Evolutionary conservation across 1,140 invertebrate species (phyloP), one percentile per base, ranked within the genome.

Genomic region (Globodera ellingtonae): DNA sequence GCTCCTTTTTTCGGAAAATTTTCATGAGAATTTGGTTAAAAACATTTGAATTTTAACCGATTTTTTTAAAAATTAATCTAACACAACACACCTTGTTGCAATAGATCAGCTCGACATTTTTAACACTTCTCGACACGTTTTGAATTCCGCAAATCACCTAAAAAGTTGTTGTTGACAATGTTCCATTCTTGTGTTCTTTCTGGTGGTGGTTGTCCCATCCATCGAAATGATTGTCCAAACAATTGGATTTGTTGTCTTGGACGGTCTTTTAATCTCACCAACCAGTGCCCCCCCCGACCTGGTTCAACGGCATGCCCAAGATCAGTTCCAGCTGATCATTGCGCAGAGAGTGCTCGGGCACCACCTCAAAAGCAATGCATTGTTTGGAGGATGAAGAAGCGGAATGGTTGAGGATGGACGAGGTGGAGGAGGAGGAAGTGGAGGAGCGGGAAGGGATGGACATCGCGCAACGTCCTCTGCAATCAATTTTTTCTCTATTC

Each of bases 291-390:
- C 13, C 47, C 44, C 15, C 24, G 62, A 75, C 86, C 67, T 89
- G 88, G 80, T 88, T 89, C 24, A 88, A 81, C n/a, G 86, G 87
- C 18, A 81, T 84, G 6, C 87, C 87, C 21, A 88, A 82, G n/a
- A 86, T 71, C 21, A 88, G 74, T 24, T 89, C 86, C 8, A 88
- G 21, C 24, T 85, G 86, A 47, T 89, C 87, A 72, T 88, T 88
- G 72, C 82, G 75, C n/a, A 88, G 80, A 13, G 76, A 79, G 35
- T 80, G 62, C 62, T 89, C 86, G 7, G 87, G 87, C 24, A 87
- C 56, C 3, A 88, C 88, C 74, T 88, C 86, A 78, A 88, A 87
- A 47, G 73, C 59, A 62, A 62, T 15, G n/a, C 59, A 62, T 62
- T 62, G 59, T n/a, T 62, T 35, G 35, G 35, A 35, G 35, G 35